These are phyloP conservation scores for Halictus quadricinctus DNA, from an alignment of 2,888 invertebrate genomes.

Conservation along the genomic window DNA sequence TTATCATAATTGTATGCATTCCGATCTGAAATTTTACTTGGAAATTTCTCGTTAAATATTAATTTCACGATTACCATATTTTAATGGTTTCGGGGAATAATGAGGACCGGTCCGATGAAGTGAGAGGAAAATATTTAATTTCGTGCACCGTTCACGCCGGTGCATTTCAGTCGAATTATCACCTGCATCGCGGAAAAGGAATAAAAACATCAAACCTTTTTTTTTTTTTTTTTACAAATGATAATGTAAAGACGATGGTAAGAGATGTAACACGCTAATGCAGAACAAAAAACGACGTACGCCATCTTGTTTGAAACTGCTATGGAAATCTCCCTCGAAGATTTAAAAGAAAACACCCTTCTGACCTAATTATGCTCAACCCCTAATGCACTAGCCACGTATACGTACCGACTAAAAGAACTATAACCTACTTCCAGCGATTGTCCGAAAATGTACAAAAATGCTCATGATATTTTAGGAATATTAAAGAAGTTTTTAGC, in stretches of 20 bases:
- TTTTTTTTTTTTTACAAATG: too few species aligned
- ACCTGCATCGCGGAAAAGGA: background rate
- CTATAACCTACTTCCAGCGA: background rate
- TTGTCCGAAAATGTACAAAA: background rate
- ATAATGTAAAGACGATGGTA: too few species aligned
- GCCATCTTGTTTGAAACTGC: background rate
- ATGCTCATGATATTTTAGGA: background rate
- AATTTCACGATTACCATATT: slow-evolving; percentile 10
- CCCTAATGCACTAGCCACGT: background rate
- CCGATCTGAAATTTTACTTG: slow-evolving; percentile 4
- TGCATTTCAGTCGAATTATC: background rate
- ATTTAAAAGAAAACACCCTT: background rate
- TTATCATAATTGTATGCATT: slow-evolving; percentile 3
- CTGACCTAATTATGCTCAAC: background rate
- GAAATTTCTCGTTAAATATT: slow-evolving; percentile 13
- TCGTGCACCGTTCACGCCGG: background rate
- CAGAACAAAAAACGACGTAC: background rate
- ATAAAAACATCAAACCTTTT: too few species aligned
- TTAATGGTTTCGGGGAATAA: background rate
- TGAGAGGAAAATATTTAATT: background rate
- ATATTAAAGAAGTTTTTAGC: background rate
- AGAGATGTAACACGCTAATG: background rate
- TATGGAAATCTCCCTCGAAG: background rate
- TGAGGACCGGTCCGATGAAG: background rate
- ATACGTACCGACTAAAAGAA: background rate